Percentiles rank a stretch among this genome's conserved stretches.
Evolutionary conservation across 2,797 vertebrate genomes (phyloP).

Genomic region (Rousettus madagascariensis): DNA sequence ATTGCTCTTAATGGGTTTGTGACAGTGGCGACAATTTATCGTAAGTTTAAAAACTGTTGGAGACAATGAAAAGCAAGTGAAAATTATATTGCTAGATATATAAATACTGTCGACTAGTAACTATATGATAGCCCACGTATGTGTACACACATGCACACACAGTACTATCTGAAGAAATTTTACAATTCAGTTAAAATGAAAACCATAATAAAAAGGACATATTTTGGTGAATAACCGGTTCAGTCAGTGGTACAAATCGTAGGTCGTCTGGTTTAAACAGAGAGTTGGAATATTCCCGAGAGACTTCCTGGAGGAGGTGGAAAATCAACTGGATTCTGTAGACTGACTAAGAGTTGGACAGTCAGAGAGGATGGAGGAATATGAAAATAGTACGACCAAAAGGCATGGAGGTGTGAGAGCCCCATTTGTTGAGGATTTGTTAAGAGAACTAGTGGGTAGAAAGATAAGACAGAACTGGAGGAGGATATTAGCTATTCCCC

Average conservation of each 20-base stretch:
- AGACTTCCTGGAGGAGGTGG: background rate
- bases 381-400: background rate
- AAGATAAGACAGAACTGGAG: background rate
- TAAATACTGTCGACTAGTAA: background rate
- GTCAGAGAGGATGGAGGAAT: background rate
- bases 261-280: background rate
- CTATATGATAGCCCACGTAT: background rate
- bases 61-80: background rate
- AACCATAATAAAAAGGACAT: background rate
- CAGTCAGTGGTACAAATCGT: background rate
- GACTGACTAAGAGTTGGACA: background rate
- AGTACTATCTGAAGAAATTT: background rate
- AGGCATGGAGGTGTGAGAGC: background rate
- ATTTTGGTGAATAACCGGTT: background rate
- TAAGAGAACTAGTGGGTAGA: background rate
- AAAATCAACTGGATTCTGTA: background rate
- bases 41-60: background rate
- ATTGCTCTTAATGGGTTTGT: background rate
- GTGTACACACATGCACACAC: accelerated
- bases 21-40: background rate
- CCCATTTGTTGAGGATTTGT: background rate
- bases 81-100: background rate
- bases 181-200: background rate
- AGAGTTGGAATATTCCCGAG: background rate
- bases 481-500: no score